These are phyloP conservation scores for Leucophenga varia DNA, from an alignment of 1,140 invertebrate species.

Conservation along the genomic window DNA sequence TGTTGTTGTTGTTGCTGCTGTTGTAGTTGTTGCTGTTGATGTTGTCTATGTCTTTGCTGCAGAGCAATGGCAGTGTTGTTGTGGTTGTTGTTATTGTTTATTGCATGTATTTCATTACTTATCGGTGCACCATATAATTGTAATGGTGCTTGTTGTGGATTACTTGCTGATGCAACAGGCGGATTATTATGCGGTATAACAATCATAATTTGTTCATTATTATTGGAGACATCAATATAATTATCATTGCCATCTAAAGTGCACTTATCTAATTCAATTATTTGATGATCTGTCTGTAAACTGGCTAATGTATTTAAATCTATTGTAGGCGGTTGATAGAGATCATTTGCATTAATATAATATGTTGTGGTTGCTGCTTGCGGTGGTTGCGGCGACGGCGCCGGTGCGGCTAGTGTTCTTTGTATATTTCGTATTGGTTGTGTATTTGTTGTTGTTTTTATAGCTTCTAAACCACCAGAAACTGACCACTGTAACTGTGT, in stretches of 20 bases:
- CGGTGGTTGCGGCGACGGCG: background rate
- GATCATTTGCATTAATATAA: slow-evolving; percentile 42
- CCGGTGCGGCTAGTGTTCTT: slow-evolving; percentile 5
- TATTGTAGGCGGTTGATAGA: slow-evolving; percentile 32
- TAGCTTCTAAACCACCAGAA: slow-evolving; percentile 35
- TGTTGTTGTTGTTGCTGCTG: slow-evolving; percentile 1
- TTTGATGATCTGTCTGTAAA: too few species aligned
- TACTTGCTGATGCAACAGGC: slow-evolving; percentile 36
- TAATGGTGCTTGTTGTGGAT: slow-evolving; percentile 40
- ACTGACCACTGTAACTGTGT: slow-evolving; percentile 37
- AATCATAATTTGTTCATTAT: slow-evolving; percentile 37
- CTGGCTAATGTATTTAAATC: too few species aligned
- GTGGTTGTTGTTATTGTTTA: slow-evolving; percentile 14
- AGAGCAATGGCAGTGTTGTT: slow-evolving; percentile 4
- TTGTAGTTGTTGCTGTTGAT: background rate
- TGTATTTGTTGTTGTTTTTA: slow-evolving; percentile 13
- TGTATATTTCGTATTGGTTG: slow-evolving; percentile 10
- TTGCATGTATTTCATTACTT: slow-evolving; percentile 24
- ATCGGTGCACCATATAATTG: slow-evolving; percentile 25
- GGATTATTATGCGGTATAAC: slow-evolving; percentile 23
- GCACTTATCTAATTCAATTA: background rate
- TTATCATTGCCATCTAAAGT: slow-evolving; percentile 33
- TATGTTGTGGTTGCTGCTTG: slow-evolving; percentile 36
- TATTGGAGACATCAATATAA: slow-evolving; percentile 29
- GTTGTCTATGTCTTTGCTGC: slow-evolving; percentile 1